These are phyloP conservation scores for Marisa cornuarietis DNA, from an alignment of 1,140 invertebrate species.

Conservation along the genomic window DNA sequence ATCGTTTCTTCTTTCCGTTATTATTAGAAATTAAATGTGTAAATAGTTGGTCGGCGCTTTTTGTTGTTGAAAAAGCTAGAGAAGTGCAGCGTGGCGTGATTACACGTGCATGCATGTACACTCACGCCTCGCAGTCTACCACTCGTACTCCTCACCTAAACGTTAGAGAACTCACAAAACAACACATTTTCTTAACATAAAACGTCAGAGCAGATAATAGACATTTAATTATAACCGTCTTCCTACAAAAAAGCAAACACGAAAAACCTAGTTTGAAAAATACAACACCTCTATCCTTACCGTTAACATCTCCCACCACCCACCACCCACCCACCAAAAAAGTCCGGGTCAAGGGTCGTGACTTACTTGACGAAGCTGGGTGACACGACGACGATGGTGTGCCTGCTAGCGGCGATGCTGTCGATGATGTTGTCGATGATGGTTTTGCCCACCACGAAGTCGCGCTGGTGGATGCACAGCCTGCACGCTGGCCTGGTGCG, in stretches of 20 bases:
- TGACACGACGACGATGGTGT: conserved; percentile 91
- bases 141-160: too few relatives aligned
- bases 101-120: too few relatives aligned
- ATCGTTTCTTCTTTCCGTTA: too few relatives aligned
- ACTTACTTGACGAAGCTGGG: conserved; percentile 81
- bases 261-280: not conserved
- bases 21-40: too few relatives aligned
- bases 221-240: too few relatives aligned
- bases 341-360: too few relatives aligned
- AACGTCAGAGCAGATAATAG: not conserved
- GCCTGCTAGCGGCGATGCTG: conserved; percentile 85
- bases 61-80: too few relatives aligned
- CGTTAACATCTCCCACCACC: not conserved
- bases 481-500: conserved; percentile 18
- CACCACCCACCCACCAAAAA: too few relatives aligned
- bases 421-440: conserved; percentile 89
- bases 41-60: too few relatives aligned
- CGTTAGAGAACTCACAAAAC: not conserved
- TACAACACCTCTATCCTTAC: too few relatives aligned
- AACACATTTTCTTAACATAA: not conserved
- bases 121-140: too few relatives aligned
- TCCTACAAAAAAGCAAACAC: not conserved
- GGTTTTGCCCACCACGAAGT: conserved; percentile 50
- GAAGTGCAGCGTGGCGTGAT: too few relatives aligned
- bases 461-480: conserved; percentile 53